These are phyloP conservation scores for Lepetodrilus schrolli DNA, from an alignment of 2,888 invertebrate genomes.

Conservation along the genomic window DNA sequence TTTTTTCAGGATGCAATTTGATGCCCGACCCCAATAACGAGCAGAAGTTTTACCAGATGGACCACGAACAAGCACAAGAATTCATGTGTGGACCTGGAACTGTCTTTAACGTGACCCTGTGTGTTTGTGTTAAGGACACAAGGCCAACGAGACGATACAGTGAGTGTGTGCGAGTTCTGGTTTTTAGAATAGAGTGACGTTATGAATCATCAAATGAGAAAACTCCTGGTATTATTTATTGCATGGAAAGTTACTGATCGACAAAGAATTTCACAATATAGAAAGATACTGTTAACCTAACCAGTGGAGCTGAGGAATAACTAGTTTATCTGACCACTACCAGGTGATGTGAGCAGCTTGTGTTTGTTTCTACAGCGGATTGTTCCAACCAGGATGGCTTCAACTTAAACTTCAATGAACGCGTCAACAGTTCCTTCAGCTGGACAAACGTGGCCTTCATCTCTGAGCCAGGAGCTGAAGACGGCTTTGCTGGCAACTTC, in stretches of 20 bases:
- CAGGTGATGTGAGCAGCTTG: too few species aligned
- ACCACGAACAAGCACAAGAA: background rate
- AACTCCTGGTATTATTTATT: too few species aligned
- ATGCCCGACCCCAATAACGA: background rate
- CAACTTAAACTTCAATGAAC: background rate
- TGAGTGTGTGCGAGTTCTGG: background rate
- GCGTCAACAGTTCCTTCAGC: background rate
- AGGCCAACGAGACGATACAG: background rate
- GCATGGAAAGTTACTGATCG: too few species aligned
- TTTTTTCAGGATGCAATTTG: slow-evolving; percentile 17
- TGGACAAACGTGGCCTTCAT: background rate
- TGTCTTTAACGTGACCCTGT: slow-evolving; percentile 32
- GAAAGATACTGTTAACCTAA: too few species aligned
- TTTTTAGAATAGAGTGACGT: too few species aligned
- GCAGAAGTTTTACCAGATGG: background rate
- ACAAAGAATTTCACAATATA: too few species aligned
- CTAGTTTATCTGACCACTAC: too few species aligned
- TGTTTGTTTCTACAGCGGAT: too few species aligned
- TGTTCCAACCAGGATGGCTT: too few species aligned
- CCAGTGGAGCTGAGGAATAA: too few species aligned
- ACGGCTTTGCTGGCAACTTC: slow-evolving; percentile 16
- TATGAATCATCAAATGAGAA: too few species aligned
- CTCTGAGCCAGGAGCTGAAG: background rate
- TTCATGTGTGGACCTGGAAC: slow-evolving; percentile 5
- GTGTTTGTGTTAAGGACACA: slow-evolving; percentile 34